Base-by-base conservation (phyloP, 2,113 vertebrate genomes). In the Fregetta grallaria region DNA sequence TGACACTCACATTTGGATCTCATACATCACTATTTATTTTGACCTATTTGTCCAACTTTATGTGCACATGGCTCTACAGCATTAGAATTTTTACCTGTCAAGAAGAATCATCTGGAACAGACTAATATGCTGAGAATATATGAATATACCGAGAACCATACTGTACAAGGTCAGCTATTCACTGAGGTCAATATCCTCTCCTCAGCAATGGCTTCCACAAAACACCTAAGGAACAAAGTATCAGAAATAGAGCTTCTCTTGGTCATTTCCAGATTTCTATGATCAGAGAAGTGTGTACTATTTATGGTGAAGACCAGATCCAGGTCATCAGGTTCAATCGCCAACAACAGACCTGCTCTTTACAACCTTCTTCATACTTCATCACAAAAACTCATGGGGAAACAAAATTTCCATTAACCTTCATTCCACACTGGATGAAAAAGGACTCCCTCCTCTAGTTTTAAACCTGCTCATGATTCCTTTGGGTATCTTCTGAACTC, bases 1-100 rank as follows among this genome's bases (percentile, higher is more conserved):
- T 72, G 50, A 74, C 50, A 65, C 76, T 88, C 78, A 91, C 44
- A 68, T 52, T 90, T 78, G 81, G 77, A 95, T 84, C 65, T 73
- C 87, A 49, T 68, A 94, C 34, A n/a, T 86, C 84, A 88, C 71
- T 59, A 71, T 59, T 94, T 90, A 15, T 84, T 86, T 88, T 89
- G 77, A 80, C 61, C 74, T 95, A 13, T 47, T 68, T 58, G 47
- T 45, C 42, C 55, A 45, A 40, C 18, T 73, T 34, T 38, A 38
- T 15, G 29, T 30, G 23, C 32, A 42, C 10, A 10, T 38, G 29
- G 27, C 45, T 73, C 25, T 56, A 56, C 34, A 56, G 49, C 26
- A 56, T 34, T 63, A 29, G 7, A 68, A 47, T 45, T 59, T 72
- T 59, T 26, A 59, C 27, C 19, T 30, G 38, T 34, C 44, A 52